Base-by-base conservation (phyloP, 2,888 invertebrate species). In the Nymphalis urticae region DNA sequence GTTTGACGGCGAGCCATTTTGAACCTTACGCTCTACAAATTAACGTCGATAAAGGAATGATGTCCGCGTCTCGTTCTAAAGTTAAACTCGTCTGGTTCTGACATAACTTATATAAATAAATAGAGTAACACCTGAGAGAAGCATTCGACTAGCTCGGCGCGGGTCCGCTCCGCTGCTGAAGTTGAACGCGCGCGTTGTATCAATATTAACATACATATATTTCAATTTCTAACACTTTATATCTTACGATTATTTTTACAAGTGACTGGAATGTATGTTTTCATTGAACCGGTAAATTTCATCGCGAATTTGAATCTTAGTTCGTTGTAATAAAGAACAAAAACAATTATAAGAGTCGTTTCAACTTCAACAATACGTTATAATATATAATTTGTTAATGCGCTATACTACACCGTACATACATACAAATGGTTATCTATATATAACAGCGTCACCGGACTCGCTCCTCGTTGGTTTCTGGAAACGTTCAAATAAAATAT, bases 351-450 rank as follows among this genome's bases (percentile, higher is more conserved):
- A 2, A 8, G n/a, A 50, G 53, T 54, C 54, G 54, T 48, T 77
- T 78, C 77, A 81, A 81, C 79, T 80, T 79, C 80, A 83, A 79
- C 77, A 77, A 75, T 77, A 78, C 77, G 42, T 42, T 42, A 13
- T 13, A 42, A 13, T 42, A 73, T 54, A 16, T 24, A 54, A 54
- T 24, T 54, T 24, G 53, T 53, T 79, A 62, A 53, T 47, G 63
- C 62, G 62, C 69, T 71, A 72, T 47, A 21, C 72, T 86, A 85
- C 81, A 85, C 84, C 81, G 84, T 85, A 84, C 83, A 87, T 85
- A 89, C 83, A 87, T 77, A 79, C 63, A 53, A 60, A 63, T 66
- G 63, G 61, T 56, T 56, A 32, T 56, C 53, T 66, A 63, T 69
- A 69, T 66, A 66, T 65, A 66, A 66, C 61, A 66, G 66, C 61